phyloP scores from a whole-genome alignment of 2,888 invertebrate species.

The Pyrochroa serraticornis region DNA sequence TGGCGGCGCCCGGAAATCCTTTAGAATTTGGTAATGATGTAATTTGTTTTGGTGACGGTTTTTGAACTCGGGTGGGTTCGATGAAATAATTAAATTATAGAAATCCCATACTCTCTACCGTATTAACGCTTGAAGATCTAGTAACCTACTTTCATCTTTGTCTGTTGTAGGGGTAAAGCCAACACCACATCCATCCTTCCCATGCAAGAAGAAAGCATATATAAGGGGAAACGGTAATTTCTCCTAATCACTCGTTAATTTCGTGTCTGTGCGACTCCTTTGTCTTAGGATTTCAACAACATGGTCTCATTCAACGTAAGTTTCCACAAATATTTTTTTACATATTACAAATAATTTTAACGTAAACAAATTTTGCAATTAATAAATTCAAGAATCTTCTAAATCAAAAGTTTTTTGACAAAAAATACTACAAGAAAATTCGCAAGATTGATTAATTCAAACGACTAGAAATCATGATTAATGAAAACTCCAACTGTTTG shows the following conservation, averaged over 20 bases:
- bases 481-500: too few relatives aligned
- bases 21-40: too few relatives aligned
- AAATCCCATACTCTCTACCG: conserved; percentile 3
- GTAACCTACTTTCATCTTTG: conserved; percentile 49
- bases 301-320: conserved; percentile 36
- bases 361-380: too few relatives aligned
- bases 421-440: too few relatives aligned
- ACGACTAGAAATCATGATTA: too few relatives aligned
- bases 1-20: too few relatives aligned
- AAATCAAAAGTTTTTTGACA: too few relatives aligned
- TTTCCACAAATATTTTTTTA: conserved; percentile 12
- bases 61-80: too few relatives aligned
- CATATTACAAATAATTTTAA: too few relatives aligned
- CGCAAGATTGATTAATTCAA: background rate
- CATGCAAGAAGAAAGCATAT: conserved; percentile 51
- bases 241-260: conserved; percentile 44
- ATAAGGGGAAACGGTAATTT: conserved; percentile 50
- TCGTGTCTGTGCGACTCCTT: conserved; percentile 34
- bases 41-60: too few relatives aligned
- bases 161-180: conserved; percentile 32
- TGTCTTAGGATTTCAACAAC: conserved; percentile 13
- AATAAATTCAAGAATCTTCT: too few relatives aligned
- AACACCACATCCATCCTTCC: conserved; percentile 37
- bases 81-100: conserved; percentile 1
- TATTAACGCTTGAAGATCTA: conserved; percentile 29